Conservation (phyloP, 2,113 vertebrate genomes). For the Anser brachyrhynchus region DNA sequence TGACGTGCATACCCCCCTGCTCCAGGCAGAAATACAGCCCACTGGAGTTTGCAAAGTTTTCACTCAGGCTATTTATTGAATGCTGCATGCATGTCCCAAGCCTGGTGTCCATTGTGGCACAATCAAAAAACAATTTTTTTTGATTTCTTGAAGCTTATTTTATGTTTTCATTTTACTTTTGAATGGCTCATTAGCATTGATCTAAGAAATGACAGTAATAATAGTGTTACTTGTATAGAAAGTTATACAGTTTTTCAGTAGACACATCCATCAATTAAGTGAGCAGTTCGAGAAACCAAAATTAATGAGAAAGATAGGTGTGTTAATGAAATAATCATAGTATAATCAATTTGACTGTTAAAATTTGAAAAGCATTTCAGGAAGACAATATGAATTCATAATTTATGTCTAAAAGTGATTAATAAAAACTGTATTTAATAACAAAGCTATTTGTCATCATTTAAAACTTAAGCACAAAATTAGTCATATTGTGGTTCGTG, state of each 20-base stretch:
- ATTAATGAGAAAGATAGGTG: slow-evolving; percentile 90
- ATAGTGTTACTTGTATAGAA: slow-evolving; percentile 84
- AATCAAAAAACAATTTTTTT: not conserved
- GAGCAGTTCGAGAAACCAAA: slow-evolving; percentile 82
- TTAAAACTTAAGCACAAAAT: slow-evolving; percentile 82
- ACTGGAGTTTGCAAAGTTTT: not conserved
- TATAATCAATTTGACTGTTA: slow-evolving; percentile 90
- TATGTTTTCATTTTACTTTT: slow-evolving; percentile 72
- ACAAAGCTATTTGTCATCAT: slow-evolving; percentile 89
- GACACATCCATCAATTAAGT: slow-evolving; percentile 87
- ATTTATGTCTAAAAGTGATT: slow-evolving; percentile 87
- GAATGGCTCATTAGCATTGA: slow-evolving; percentile 80
- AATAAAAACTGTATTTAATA: slow-evolving; percentile 89
- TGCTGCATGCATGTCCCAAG: not conserved
- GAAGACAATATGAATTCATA: slow-evolving; percentile 85
- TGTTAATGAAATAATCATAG: slow-evolving; percentile 91
- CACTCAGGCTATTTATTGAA: not conserved
- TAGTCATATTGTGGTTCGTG: slow-evolving; percentile 75
- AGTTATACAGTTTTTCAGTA: slow-evolving; percentile 80
- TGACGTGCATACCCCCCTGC: not conserved
- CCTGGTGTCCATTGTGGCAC: slow-evolving; percentile 19
- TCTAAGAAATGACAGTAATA: slow-evolving; percentile 85
- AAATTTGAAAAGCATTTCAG: slow-evolving; percentile 88
- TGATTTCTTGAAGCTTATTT: slow-evolving; percentile 59
- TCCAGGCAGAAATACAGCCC: not conserved